Percentiles rank a stretch among this genome's conserved stretches.
Evolutionary conservation across 2,888 invertebrate species (phyloP).

Genomic region (Lymantria monacha): DNA sequence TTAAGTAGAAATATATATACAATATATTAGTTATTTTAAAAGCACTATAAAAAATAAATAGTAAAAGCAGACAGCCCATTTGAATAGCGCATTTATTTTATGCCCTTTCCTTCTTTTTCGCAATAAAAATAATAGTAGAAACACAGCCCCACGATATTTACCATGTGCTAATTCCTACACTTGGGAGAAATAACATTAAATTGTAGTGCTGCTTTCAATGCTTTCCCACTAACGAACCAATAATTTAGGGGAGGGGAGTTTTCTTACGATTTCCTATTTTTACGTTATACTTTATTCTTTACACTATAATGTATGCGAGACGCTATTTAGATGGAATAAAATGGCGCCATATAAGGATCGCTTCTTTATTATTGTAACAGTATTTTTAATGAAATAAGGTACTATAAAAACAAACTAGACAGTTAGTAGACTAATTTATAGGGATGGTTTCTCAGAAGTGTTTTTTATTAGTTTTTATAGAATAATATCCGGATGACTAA

Average conservation of each 20-base stretch:
- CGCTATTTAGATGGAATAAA: conserved; percentile 6
- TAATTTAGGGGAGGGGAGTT: conserved; percentile 56
- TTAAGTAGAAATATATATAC: no score
- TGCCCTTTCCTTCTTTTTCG: conserved; percentile 24
- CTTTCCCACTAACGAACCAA: conserved; percentile 70
- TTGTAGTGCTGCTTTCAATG: conserved; percentile 54
- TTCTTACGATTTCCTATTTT: conserved; percentile 41
- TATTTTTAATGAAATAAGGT: neutral
- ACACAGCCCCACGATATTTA: conserved; percentile 49
- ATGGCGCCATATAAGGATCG: conserved; percentile 4
- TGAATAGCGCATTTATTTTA: conserved; percentile 26
- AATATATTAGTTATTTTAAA: no score
- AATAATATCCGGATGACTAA: no score
- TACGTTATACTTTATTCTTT: conserved; percentile 22
- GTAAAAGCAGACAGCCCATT: conserved; percentile 3
- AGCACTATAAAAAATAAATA: no score
- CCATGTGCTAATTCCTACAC: conserved; percentile 71
- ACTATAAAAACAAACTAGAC: no score
- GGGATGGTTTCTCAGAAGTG: no score
- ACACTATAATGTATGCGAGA: conserved; percentile 7
- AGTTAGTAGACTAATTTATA: no score
- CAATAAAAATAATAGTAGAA: conserved; percentile 33
- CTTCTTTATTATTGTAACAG: conserved; percentile 1
- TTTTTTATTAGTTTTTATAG: no score
- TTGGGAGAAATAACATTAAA: conserved; percentile 78